Evolutionary conservation across 2,888 invertebrate genomes (phyloP).

Genomic region (Diarsia rubi): DNA sequence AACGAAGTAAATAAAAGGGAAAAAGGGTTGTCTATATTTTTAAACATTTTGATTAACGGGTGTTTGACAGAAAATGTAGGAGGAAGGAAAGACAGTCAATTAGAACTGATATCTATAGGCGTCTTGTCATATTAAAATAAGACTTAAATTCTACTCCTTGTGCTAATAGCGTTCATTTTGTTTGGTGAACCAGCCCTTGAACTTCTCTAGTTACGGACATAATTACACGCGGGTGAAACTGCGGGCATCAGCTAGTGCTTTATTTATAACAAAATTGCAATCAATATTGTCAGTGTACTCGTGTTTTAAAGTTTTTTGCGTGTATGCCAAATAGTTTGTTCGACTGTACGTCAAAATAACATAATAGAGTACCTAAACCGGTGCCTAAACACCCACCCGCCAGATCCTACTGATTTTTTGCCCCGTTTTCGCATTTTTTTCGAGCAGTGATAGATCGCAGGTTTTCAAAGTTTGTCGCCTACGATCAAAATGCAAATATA

Average conservation of each 20-base stretch:
- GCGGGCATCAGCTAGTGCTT: too few species aligned
- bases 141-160: not conserved
- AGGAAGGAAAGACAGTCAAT: constrained; percentile 30
- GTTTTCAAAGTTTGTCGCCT: constrained; percentile 9
- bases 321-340: too few species aligned
- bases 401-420: not conserved
- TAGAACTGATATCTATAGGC: constrained; percentile 7
- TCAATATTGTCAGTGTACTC: too few species aligned
- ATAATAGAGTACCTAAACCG: not conserved
- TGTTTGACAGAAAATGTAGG: not conserved
- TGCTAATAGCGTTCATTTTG: not conserved
- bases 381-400: not conserved
- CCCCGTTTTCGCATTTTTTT: not conserved
- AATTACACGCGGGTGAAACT: too few species aligned
- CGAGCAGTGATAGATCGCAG: not conserved
- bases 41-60: not conserved
- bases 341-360: not conserved
- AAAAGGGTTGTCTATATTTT: not conserved
- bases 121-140: not conserved
- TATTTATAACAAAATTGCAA: too few species aligned
- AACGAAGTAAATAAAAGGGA: constrained; percentile 33
- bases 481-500: constrained; percentile 24
- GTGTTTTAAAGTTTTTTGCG: too few species aligned
- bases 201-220: too few species aligned
- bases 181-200: too few species aligned